phyloP scores from a whole-genome alignment of 2,797 vertebrate species.

The Ceryle rudis region DNA sequence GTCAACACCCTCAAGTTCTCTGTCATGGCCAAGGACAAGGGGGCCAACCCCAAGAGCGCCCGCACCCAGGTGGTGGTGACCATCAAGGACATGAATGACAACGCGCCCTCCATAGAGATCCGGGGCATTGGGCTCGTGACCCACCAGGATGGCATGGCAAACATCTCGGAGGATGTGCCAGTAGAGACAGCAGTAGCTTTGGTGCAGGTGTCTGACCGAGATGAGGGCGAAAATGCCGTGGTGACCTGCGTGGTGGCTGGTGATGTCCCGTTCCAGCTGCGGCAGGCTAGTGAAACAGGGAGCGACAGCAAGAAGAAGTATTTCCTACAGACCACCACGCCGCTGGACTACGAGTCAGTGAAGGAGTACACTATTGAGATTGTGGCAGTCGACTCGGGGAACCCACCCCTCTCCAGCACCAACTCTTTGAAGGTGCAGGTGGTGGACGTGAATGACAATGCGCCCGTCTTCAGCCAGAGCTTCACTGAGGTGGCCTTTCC shows the following conservation, averaged over 20 bases:
- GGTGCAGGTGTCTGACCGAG: slow-evolving; percentile 94
- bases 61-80: slow-evolving; percentile 89
- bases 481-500: slow-evolving; percentile 89
- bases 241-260: slow-evolving; percentile 96
- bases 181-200: slow-evolving; percentile 93
- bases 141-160: slow-evolving; percentile 93
- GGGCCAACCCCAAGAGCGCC: slow-evolving; percentile 90
- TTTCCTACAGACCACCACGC: slow-evolving; percentile 94
- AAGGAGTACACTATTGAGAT: slow-evolving; percentile 96
- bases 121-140: slow-evolving; percentile 94
- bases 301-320: slow-evolving; percentile 97
- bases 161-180: slow-evolving; percentile 96
- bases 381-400: slow-evolving; percentile 95
- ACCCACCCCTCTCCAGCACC: slow-evolving; percentile 95
- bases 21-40: slow-evolving; percentile 92
- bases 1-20: slow-evolving; percentile 90
- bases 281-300: slow-evolving; percentile 90
- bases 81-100: slow-evolving; percentile 94
- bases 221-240: slow-evolving; percentile 95
- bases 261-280: slow-evolving; percentile 94
- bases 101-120: slow-evolving; percentile 92
- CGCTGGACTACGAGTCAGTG: slow-evolving; percentile 91
- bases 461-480: slow-evolving; percentile 88
- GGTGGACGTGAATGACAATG: slow-evolving; percentile 94
- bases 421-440: slow-evolving; percentile 96